Conservation (phyloP, 1,140 invertebrate species). For the Calliphora vicina region DNA sequence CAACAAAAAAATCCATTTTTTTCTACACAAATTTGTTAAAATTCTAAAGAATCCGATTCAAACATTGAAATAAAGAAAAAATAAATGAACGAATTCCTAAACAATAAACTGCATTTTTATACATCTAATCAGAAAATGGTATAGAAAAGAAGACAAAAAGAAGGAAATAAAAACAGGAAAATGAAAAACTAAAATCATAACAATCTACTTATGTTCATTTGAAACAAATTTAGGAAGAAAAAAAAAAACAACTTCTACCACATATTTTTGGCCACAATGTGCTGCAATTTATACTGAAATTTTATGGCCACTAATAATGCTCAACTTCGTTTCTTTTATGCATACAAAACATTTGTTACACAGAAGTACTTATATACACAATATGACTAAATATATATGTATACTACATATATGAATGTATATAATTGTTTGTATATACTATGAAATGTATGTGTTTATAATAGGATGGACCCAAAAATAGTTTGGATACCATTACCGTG, state of each 20-base stretch:
- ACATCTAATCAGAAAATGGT: neutral
- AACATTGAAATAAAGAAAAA: neutral
- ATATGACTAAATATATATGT: neutral
- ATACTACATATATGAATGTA: too few species aligned
- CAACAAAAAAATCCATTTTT: too few species aligned
- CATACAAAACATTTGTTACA: neutral
- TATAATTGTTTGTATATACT: too few species aligned
- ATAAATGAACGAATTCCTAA: neutral
- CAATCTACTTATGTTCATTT: neutral
- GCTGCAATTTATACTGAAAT: conserved; percentile 11
- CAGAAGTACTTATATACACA: neutral
- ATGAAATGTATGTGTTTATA: too few species aligned
- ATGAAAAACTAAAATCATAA: neutral
- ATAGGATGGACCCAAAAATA: too few species aligned
- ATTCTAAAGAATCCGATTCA: too few species aligned
- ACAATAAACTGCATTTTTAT: neutral
- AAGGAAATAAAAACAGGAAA: neutral
- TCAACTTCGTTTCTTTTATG: conserved; percentile 4
- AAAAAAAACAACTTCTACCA: neutral
- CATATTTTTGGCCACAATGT: conserved; percentile 21
- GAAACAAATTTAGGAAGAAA: neutral
- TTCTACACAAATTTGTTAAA: too few species aligned
- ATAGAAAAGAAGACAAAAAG: neutral
- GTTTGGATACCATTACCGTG: too few species aligned
- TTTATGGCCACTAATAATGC: conserved; percentile 25